These are phyloP conservation scores for Creontiades dilutus DNA, from an alignment of 2,888 invertebrate species.

Conservation along the genomic window DNA sequence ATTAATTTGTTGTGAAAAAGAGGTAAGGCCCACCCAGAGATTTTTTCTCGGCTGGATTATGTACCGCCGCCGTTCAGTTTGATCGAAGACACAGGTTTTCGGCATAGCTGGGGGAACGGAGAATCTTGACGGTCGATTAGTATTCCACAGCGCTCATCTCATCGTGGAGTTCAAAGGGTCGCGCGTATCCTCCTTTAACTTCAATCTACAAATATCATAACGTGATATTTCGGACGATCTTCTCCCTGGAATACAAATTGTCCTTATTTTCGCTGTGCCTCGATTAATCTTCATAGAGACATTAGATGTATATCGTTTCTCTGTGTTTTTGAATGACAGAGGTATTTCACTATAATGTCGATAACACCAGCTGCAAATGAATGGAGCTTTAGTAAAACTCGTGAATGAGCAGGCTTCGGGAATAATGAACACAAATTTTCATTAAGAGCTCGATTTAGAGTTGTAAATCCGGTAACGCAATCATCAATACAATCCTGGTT, in stretches of 20 bases:
- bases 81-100: background rate
- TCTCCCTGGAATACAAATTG: slow-evolving; percentile 34
- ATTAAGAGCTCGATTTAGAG: too few relatives aligned
- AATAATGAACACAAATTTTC: too few relatives aligned
- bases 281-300: slow-evolving; percentile 41
- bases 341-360: background rate
- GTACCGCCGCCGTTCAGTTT: background rate
- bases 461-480: too few relatives aligned
- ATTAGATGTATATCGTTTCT: slow-evolving; percentile 35
- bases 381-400: background rate
- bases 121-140: slow-evolving; percentile 13
- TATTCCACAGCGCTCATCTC: slow-evolving; percentile 26
- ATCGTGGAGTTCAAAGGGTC: slow-evolving; percentile 43
- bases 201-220: slow-evolving; percentile 55
- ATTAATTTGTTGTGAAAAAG: slow-evolving; percentile 61
- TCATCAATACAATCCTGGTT: too few relatives aligned
- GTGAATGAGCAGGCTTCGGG: too few relatives aligned
- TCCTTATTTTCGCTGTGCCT: background rate
- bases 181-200: slow-evolving; percentile 42
- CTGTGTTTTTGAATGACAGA: background rate
- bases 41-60: background rate
- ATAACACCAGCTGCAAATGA: background rate
- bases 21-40: slow-evolving; percentile 34
- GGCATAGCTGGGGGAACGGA: background rate
- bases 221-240: slow-evolving; percentile 46